Conservation (phyloP, 1,140 invertebrate species). For the Bombus sylvicola region DNA sequence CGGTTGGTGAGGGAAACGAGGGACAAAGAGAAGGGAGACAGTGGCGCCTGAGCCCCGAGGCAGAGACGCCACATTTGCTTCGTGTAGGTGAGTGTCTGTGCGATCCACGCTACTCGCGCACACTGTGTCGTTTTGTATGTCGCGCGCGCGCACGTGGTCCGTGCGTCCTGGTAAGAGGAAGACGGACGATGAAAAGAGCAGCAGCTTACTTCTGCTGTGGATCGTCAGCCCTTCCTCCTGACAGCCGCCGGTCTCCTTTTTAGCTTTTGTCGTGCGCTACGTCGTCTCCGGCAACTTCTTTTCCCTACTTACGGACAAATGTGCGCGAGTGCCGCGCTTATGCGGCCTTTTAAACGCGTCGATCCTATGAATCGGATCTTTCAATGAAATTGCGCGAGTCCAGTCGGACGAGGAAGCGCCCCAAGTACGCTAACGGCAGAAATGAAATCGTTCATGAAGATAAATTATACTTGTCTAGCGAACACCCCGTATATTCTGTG, state of each 20-base stretch:
- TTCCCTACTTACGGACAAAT: not conserved
- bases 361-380: not conserved
- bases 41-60: slow-evolving; percentile 72
- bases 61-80: slow-evolving; percentile 63
- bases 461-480: not conserved
- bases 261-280: slow-evolving; percentile 39
- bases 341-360: not conserved
- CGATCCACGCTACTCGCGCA: slow-evolving; percentile 2
- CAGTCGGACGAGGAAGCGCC: not conserved
- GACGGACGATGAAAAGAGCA: slow-evolving; percentile 37
- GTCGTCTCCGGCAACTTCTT: slow-evolving; percentile 28
- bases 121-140: not conserved
- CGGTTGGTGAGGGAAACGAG: slow-evolving; percentile 50
- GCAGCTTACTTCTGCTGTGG: slow-evolving; percentile 29
- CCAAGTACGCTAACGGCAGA: not conserved
- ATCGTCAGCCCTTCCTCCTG: slow-evolving; percentile 33
- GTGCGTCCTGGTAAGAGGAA: not conserved
- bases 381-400: not conserved
- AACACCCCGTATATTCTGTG: not conserved
- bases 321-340: not conserved
- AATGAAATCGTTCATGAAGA: not conserved
- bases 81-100: slow-evolving; percentile 44
- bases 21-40: slow-evolving; percentile 52
- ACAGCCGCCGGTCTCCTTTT: slow-evolving; percentile 35
- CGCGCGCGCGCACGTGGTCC: not conserved